Evolutionary conservation across 2,797 vertebrate genomes (phyloP).

Genomic region (Neosilurus hyrtlii): DNA sequence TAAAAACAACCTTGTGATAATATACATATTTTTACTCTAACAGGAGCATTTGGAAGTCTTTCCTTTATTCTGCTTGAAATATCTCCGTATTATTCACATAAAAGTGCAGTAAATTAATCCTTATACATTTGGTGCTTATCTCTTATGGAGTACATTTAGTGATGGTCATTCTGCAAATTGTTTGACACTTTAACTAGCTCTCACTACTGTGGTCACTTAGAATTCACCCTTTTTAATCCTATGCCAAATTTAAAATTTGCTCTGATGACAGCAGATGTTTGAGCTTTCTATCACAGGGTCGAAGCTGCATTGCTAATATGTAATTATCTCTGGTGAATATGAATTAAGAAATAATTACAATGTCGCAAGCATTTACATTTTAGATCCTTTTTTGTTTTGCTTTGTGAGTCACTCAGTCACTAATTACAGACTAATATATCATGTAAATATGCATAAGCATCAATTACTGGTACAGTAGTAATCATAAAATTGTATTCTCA

Average conservation of each 20-base stretch:
- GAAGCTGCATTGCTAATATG: slow-evolving; percentile 53
- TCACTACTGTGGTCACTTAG: slow-evolving; percentile 30
- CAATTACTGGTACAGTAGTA: slow-evolving; percentile 62
- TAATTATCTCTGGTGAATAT: slow-evolving; percentile 56
- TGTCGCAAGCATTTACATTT: slow-evolving; percentile 56
- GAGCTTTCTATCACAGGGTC: slow-evolving; percentile 36
- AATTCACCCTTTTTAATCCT: slow-evolving; percentile 40
- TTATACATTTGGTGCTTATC: background rate
- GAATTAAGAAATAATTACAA: slow-evolving; percentile 60
- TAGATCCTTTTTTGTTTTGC: slow-evolving; percentile 48
- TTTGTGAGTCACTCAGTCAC: slow-evolving; percentile 48
- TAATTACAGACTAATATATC: slow-evolving; percentile 51
- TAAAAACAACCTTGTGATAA: no score
- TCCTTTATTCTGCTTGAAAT: no score
- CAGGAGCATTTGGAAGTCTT: no score
- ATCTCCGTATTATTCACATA: no score
- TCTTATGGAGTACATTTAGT: background rate
- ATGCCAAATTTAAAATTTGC: slow-evolving; percentile 44
- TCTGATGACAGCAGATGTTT: slow-evolving; percentile 47
- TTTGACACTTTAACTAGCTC: slow-evolving; percentile 31
- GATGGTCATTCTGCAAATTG: slow-evolving; percentile 20
- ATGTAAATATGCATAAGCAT: slow-evolving; percentile 56
- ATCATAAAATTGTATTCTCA: slow-evolving; percentile 60
- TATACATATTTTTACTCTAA: no score
- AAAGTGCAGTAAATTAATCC: background rate